Evolutionary conservation across 2,888 invertebrate species (phyloP).

Genomic region (Diabrotica balteata): DNA sequence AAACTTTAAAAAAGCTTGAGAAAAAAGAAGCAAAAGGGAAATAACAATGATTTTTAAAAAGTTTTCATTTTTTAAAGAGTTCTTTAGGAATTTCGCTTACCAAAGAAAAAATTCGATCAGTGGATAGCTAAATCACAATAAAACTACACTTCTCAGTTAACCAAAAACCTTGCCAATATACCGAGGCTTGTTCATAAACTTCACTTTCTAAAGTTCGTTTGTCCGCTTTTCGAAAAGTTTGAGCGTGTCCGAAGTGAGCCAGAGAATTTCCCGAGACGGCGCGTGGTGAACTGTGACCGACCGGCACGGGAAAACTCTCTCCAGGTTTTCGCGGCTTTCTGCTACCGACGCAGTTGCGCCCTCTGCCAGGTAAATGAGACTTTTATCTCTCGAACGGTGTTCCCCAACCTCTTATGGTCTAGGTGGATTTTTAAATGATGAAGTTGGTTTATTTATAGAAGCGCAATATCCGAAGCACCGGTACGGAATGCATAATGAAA

Average conservation of each 20-base stretch:
- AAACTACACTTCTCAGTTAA: too few species aligned
- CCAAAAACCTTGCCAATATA: background rate
- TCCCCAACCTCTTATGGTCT: conserved; percentile 21
- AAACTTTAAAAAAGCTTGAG: too few species aligned
- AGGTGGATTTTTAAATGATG: conserved; percentile 32
- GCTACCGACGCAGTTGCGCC: conserved; percentile 41
- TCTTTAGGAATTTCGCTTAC: too few species aligned
- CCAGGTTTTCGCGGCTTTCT: conserved; percentile 47
- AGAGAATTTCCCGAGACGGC: conserved; percentile 38
- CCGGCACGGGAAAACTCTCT: conserved; percentile 37
- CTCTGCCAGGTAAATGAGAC: conserved; percentile 36
- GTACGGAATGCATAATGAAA: conserved; percentile 22
- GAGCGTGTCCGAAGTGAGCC: conserved; percentile 9
- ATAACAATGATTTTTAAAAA: too few species aligned
- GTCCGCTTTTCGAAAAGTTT: conserved; percentile 9
- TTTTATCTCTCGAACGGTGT: conserved; percentile 17
- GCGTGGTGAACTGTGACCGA: conserved; percentile 44
- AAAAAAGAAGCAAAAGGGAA: too few species aligned
- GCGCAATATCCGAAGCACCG: conserved; percentile 16
- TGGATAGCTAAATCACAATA: too few species aligned
- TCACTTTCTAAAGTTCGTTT: background rate
- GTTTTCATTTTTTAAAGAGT: too few species aligned
- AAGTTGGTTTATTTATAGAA: conserved; percentile 33
- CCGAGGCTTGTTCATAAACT: background rate
- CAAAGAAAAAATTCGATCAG: too few species aligned